Base-by-base conservation (phyloP, 2,113 vertebrate genomes). In the Campylomormyrus tamandua region DNA sequence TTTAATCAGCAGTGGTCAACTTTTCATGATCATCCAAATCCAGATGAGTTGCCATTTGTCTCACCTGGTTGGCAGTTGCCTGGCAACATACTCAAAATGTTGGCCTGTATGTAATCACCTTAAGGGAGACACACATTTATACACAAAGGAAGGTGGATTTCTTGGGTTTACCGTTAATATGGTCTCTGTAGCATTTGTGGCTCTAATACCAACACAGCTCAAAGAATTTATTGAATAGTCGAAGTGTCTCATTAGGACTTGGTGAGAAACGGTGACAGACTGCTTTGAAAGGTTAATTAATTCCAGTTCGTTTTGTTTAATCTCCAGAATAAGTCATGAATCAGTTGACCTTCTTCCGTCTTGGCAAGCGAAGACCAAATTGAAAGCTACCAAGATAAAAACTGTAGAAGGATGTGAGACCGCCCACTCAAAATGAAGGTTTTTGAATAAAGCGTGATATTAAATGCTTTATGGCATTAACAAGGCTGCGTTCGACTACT, bases 281-380 rank as follows among this genome's bases (percentile, higher is more conserved):
- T 48, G 27, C 24, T 17, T 35, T 87, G 50, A 87, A 87, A 87
- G 48, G 49, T 87, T 87, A 87, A 87, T 87, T 87, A 13, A 53
- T 52, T 35, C 49, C 31, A 27, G 49, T 87, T 87, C n/a, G 8
- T 87, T 84, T 87, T 56, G 31, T 53, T 53, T 53, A 87, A 87
- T 56, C 50, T 87, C 50, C 50, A 15, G 85, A 87, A 87, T 87
- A 87, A 52, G 50, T 53, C 27, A 48, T 50, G 27, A 56, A 9
- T 87, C 27, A 19, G 49, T 39, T 53, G 85, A 52, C 48, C 50
- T 87, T 52, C 27, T n/a, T 87, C 49, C 31, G 6, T 83, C 77
- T 45, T 35, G 17, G 46, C n/a, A 87, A 31, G 27, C 27, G n/a
- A 17, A 53, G 11, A 17, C 13, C 6, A 87, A 87, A 87, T 19